Base-by-base conservation (phyloP, 2,797 vertebrate genomes). In the Peromyscus nudipes region DNA sequence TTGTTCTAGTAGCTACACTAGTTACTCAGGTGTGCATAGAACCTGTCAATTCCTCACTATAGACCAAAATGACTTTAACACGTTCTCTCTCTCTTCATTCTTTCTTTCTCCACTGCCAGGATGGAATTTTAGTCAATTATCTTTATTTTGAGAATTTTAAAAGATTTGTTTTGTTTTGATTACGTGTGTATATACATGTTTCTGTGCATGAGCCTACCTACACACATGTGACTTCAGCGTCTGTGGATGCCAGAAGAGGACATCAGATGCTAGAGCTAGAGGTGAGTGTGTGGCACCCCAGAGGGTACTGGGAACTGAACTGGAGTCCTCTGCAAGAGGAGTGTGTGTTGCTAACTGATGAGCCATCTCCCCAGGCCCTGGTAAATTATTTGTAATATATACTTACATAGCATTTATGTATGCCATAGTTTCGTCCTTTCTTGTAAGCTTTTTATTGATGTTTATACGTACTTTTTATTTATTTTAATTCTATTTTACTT, bases 1-100 rank as follows among this genome's bases (percentile, higher is more conserved):
- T 93, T 79, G 49, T 86, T 81, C 62, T 82, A 79, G 55, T 29
- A 23, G 55, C 88, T 96, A 37, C 25, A 67, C 57, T 79, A 52
- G 81, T 94, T 55, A 81, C 62, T 29, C 0, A 13, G 88, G 40
- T 27, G 49, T 86, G 80, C 1, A 79, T 1, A 19, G 17, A 60
- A 64, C 6, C 49, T 80, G 13, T 19, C 75, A 34, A 86, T 65
- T 94, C 62, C 34, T 49, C 86, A 57, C 16, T 67, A 1, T 76
- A 94, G 94, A 76, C 43, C 76, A 81, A 65, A 65, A 46, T 46
- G 17, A 46, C 27, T 62, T 4, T 21, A 43, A 83, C 49, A 37
- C 43, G 57, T 23, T 92, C 60, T 14, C 62, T 83, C 17, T 57
- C 7, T 55, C 52, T 37, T 37, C 19, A 14, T 69, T 21, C 13